A percentile compares a stretch with the other conserved stretches of the same genome.
Evolutionary conservation across 2,888 invertebrate genomes (phyloP).

Genomic region (Oxyscelio sp.): DNA sequence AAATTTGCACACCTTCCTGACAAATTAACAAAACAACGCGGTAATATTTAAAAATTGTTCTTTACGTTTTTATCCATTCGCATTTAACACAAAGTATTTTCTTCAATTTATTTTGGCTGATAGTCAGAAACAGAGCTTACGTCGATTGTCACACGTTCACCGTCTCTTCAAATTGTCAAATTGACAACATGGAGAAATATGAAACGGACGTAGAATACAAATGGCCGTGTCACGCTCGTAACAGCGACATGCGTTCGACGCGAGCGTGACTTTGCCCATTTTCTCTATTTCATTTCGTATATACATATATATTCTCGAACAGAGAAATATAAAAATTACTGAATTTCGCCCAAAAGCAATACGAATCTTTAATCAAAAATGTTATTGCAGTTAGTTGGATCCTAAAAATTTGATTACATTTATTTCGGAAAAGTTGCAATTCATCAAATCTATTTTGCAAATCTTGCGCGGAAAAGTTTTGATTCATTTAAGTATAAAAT

Average conservation of each 20-base stretch:
- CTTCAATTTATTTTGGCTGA: constrained; percentile 64
- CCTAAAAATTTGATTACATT: neutral
- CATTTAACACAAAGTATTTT: constrained; percentile 37
- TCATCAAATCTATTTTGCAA: neutral
- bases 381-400: neutral
- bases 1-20: constrained; percentile 4
- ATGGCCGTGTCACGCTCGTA: constrained; percentile 66
- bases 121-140: constrained; percentile 70
- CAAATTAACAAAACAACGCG: constrained; percentile 22
- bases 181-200: constrained; percentile 70
- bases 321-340: constrained; percentile 19
- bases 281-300: constrained; percentile 48
- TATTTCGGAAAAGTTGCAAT: neutral
- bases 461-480: no score
- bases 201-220: constrained; percentile 71
- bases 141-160: constrained; percentile 68
- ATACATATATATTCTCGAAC: constrained; percentile 1
- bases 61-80: constrained; percentile 2
- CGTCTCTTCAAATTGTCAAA: constrained; percentile 69
- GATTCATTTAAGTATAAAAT: no score
- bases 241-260: constrained; percentile 68
- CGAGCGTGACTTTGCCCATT: constrained; percentile 68
- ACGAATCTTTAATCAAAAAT: constrained; percentile 17
- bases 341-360: constrained; percentile 3
- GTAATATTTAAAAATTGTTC: constrained; percentile 19